Conservation (phyloP, 2,888 invertebrate genomes). For the Callyntrura sp. region DNA sequence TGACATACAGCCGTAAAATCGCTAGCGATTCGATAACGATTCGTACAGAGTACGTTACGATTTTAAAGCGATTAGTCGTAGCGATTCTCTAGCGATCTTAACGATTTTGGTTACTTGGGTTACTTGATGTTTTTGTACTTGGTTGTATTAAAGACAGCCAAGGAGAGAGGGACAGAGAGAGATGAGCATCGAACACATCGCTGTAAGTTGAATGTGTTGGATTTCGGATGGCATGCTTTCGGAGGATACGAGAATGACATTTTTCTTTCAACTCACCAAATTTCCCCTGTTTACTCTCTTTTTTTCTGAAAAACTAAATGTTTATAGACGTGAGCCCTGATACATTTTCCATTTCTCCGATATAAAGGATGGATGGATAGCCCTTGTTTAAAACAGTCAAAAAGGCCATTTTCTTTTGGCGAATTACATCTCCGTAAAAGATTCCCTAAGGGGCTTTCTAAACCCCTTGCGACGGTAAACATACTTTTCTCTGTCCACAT, state of each 20-base stretch:
- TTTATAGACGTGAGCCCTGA: not conserved
- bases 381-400: conserved; percentile 28
- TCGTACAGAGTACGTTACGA: too few species aligned
- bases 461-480: conserved; percentile 44
- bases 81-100: too few species aligned
- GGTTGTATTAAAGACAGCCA: too few species aligned
- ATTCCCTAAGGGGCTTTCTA: conserved; percentile 65
- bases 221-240: not conserved
- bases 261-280: conserved; percentile 46
- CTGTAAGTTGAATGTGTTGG: conserved; percentile 19
- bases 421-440: conserved; percentile 63
- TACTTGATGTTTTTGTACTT: conserved; percentile 46
- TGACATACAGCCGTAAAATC: too few species aligned
- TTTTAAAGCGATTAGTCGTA: too few species aligned
- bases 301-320: conserved; percentile 19
- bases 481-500: conserved; percentile 23
- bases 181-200: conserved; percentile 29
- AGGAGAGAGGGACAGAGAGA: too few species aligned
- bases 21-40: too few species aligned
- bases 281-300: conserved; percentile 7
- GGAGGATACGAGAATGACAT: conserved; percentile 51
- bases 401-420: conserved; percentile 69
- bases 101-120: too few species aligned
- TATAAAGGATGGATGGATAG: not conserved
- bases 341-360: conserved; percentile 16